Evolutionary conservation across 2,797 vertebrate species (phyloP).

Genomic region (Distichodus sexfasciatus): DNA sequence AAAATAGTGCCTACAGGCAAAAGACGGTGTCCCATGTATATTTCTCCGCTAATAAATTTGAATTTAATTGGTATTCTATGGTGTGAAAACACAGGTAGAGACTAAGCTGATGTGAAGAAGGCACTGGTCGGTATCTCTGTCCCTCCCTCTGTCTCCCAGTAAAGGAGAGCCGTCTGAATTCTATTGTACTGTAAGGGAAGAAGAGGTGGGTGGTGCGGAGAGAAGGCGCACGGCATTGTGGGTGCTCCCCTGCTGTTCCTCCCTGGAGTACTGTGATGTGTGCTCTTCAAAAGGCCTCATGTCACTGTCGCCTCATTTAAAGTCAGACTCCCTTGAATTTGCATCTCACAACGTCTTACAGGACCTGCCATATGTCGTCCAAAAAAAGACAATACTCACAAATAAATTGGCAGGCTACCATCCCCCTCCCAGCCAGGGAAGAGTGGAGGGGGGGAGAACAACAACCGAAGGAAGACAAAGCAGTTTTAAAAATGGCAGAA

Average conservation of each 20-base stretch:
- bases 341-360: slow-evolving; percentile 60
- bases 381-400: slow-evolving; percentile 59
- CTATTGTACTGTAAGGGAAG: slow-evolving; percentile 51
- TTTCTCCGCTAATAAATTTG: too few species aligned
- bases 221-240: slow-evolving; percentile 51
- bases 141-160: slow-evolving; percentile 24
- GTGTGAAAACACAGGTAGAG: slow-evolving; percentile 37
- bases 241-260: slow-evolving; percentile 55
- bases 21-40: background rate
- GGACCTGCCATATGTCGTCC: slow-evolving; percentile 62
- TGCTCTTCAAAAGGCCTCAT: slow-evolving; percentile 60
- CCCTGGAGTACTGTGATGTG: slow-evolving; percentile 59
- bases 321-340: slow-evolving; percentile 60
- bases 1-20: background rate
- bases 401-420: slow-evolving; percentile 50
- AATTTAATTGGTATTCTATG: slow-evolving; percentile 17
- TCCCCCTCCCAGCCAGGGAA: slow-evolving; percentile 30
- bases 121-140: slow-evolving; percentile 31
- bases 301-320: slow-evolving; percentile 60
- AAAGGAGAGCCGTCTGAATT: slow-evolving; percentile 44
- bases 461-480: slow-evolving; percentile 42
- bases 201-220: slow-evolving; percentile 50
- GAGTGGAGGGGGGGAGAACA: slow-evolving; percentile 28
- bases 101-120: slow-evolving; percentile 39
- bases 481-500: slow-evolving; percentile 41